A percentile compares a stretch with the other conserved stretches of the same genome.
Conservation (phyloP, 2,113 vertebrate species). For the Pterocles gutturalis region DNA sequence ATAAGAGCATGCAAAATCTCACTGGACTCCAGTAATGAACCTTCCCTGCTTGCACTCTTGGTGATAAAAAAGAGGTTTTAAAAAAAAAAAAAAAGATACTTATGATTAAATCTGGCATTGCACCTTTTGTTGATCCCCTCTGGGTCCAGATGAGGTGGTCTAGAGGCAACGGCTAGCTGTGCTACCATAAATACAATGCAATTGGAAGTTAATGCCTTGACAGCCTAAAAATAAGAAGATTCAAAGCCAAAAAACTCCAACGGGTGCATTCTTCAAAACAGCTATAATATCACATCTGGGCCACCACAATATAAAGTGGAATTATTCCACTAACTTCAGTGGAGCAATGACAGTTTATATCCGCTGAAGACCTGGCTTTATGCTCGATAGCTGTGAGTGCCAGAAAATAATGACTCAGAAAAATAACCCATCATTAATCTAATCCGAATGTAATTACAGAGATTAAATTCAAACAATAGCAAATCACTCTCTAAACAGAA, state of each 20-base stretch:
- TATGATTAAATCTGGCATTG: neutral
- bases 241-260: neutral
- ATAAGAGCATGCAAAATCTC: neutral
- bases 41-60: neutral
- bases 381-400: neutral
- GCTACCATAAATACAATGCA: neutral
- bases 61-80: neutral
- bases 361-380: neutral
- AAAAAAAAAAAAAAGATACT: neutral
- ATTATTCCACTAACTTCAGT: neutral
- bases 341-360: neutral
- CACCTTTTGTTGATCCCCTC: neutral
- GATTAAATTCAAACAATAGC: constrained; percentile 61
- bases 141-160: neutral
- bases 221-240: neutral
- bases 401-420: constrained; percentile 55
- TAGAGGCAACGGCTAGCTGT: neutral
- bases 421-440: constrained; percentile 45
- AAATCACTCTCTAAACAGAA: constrained; percentile 44
- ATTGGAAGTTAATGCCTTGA: neutral
- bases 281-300: neutral
- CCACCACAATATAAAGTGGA: neutral
- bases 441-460: constrained; percentile 29
- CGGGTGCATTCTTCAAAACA: neutral
- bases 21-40: accelerated